These are phyloP conservation scores for Rhabditophanes sp. DNA, from an alignment of 2,888 invertebrate genomes.

Conservation along the genomic window DNA sequence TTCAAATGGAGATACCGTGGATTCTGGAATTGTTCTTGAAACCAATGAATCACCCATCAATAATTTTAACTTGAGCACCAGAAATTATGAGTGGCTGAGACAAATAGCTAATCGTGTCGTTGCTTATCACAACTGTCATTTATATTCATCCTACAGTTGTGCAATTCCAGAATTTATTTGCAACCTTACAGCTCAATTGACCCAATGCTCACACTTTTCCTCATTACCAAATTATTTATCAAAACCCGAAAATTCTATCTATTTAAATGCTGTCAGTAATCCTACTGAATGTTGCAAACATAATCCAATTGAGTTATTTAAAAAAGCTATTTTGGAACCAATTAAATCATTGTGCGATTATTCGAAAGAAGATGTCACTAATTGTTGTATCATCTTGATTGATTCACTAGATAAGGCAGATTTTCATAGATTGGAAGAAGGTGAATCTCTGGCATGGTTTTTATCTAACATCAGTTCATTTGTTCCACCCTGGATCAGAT, in stretches of 20 bases:
- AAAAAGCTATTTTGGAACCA: slow-evolving; percentile 18
- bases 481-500: slow-evolving; percentile 61
- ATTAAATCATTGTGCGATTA: slow-evolving; percentile 9
- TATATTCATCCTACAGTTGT: slow-evolving; percentile 50
- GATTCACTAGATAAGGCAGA: slow-evolving; percentile 94
- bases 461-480: slow-evolving; percentile 57
- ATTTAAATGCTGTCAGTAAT: background rate
- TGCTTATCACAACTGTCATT: slow-evolving; percentile 46
- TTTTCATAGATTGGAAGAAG: slow-evolving; percentile 81
- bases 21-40: slow-evolving; percentile 25
- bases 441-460: slow-evolving; percentile 79
- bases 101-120: slow-evolving; percentile 44
- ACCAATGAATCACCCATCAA: slow-evolving; percentile 8
- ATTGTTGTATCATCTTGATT: too few species aligned
- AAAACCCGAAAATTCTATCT: background rate
- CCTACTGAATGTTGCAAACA: slow-evolving; percentile 4
- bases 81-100: slow-evolving; percentile 24
- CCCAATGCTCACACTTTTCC: slow-evolving; percentile 56
- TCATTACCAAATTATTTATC: slow-evolving; percentile 12
- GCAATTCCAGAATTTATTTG: slow-evolving; percentile 87
- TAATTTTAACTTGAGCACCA: slow-evolving; percentile 9
- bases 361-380: slow-evolving; percentile 7
- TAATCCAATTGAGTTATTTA: slow-evolving; percentile 19
- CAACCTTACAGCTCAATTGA: slow-evolving; percentile 74
- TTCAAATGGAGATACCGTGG: slow-evolving; percentile 24